Evolutionary conservation across 2,888 invertebrate species (phyloP).

Genomic region (Andrena haemorrhoa): DNA sequence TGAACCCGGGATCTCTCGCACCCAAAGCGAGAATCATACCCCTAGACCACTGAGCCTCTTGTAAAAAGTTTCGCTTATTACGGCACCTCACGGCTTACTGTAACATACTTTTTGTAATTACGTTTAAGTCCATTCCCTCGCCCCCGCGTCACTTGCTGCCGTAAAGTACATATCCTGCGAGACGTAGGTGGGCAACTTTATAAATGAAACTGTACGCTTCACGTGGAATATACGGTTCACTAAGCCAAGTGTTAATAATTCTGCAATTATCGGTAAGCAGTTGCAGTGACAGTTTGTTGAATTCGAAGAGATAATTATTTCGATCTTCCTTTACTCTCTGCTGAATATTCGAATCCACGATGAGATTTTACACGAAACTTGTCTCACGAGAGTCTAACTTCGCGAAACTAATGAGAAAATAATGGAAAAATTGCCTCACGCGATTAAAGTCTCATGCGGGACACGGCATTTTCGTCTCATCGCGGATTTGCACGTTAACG

Average conservation of each 20-base stretch:
- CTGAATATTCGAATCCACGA: too few relatives aligned
- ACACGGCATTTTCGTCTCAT: too few relatives aligned
- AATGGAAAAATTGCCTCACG: not conserved
- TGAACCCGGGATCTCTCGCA: constrained; percentile 89
- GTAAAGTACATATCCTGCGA: not conserved
- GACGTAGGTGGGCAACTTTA: not conserved
- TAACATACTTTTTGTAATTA: constrained; percentile 17
- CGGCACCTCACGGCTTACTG: fast-evolving
- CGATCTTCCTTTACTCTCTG: too few relatives aligned
- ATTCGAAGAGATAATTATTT: not conserved
- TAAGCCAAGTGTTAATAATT: not conserved
- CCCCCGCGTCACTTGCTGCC: fast-evolving
- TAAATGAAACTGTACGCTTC: not conserved
- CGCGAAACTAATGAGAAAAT: too few relatives aligned
- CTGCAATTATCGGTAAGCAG: not conserved
- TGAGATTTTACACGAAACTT: too few relatives aligned
- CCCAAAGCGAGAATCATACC: constrained; percentile 91
- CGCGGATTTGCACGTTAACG: not conserved
- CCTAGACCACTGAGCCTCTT: constrained; percentile 87
- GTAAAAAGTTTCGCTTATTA: not conserved
- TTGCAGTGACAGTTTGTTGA: not conserved
- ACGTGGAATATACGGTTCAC: not conserved
- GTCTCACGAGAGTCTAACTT: too few relatives aligned
- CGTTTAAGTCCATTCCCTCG: not conserved
- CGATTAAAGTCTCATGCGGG: too few relatives aligned